Conservation (phyloP, 2,797 vertebrate species). For the Sebastes kiyomatsui region DNA sequence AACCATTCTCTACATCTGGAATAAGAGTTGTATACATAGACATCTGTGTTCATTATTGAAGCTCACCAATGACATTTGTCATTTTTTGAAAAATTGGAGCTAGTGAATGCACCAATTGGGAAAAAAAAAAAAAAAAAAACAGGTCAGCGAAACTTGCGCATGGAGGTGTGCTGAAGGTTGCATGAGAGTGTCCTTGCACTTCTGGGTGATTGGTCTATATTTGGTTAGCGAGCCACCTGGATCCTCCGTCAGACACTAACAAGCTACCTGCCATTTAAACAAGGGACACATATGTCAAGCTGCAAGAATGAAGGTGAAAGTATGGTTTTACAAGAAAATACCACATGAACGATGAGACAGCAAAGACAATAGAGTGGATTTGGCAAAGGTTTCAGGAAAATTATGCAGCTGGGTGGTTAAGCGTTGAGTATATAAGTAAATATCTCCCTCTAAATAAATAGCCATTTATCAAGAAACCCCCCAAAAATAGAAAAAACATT, state of each 20-base stretch:
- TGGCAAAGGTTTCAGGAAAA: neutral
- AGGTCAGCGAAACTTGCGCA: neutral
- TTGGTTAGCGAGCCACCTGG: slow-evolving; percentile 40
- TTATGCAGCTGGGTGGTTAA: neutral
- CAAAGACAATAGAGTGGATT: neutral
- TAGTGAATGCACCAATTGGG: neutral
- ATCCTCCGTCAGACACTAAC: slow-evolving; percentile 35
- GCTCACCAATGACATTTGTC: slow-evolving; percentile 14
- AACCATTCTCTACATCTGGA: slow-evolving; percentile 12
- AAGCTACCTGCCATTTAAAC: slow-evolving; percentile 46
- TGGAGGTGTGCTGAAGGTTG: slow-evolving; percentile 32
- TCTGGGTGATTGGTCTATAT: slow-evolving; percentile 51
- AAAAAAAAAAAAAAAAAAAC: neutral
- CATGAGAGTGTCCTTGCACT: slow-evolving; percentile 20
- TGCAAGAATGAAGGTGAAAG: slow-evolving; percentile 6
- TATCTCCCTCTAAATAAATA: neutral
- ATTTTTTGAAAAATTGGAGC: neutral
- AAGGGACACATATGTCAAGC: neutral
- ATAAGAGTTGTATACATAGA: slow-evolving; percentile 2
- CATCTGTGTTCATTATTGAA: slow-evolving; percentile 27
- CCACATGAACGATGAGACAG: neutral
- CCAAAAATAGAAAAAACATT: neutral
- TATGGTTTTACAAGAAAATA: neutral
- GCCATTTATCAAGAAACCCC: neutral
- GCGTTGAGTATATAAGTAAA: neutral